Conservation (phyloP, 64 coral and sea anemone species). For the Platygyra sinensis region DNA sequence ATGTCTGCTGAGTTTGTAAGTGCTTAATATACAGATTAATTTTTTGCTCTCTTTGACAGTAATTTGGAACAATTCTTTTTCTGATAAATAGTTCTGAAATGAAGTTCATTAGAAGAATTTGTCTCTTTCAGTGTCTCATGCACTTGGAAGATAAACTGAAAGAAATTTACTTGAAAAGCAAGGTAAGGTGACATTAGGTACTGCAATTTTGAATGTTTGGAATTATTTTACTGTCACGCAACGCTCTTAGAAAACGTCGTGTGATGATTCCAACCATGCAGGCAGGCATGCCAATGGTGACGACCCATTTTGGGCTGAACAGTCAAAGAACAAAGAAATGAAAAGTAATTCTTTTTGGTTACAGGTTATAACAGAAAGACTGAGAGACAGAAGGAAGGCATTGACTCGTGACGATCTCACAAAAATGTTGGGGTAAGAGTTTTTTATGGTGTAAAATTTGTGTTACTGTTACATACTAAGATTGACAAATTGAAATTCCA, state of each 20-base stretch:
- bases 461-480: too few species aligned
- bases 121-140: conserved; percentile 88
- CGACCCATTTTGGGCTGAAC: neutral
- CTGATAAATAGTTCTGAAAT: too few species aligned
- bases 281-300: neutral
- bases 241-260: too few species aligned
- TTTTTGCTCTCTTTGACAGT: neutral
- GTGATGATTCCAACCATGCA: too few species aligned
- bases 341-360: neutral
- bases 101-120: neutral
- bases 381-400: conserved; percentile 31
- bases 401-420: conserved; percentile 51
- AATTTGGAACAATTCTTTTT: too few species aligned
- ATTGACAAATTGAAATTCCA: too few species aligned
- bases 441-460: neutral
- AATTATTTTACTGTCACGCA: too few species aligned
- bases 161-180: conserved; percentile 96
- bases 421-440: conserved; percentile 51
- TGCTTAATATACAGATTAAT: neutral
- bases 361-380: conserved; percentile 61
- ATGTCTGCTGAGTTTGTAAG: conserved; percentile 99
- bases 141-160: conserved; percentile 97
- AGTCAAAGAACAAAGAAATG: neutral
- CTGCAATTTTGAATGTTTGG: too few species aligned
- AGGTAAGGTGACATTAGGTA: conserved; percentile 30